phyloP scores from a whole-genome alignment of 2,113 vertebrate species.

The Halcyon malimbica region DNA sequence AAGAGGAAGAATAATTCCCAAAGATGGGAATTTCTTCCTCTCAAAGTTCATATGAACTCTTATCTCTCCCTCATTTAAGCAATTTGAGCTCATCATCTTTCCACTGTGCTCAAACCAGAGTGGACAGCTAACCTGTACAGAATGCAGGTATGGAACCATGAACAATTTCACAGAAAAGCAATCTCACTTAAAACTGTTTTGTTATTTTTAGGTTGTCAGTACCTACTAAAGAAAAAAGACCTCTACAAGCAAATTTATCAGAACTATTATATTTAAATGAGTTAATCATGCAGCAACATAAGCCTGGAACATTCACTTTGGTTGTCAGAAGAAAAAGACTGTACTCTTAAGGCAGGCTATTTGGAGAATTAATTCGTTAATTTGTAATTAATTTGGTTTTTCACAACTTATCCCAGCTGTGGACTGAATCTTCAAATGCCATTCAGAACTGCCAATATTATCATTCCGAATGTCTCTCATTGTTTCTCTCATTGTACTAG shows the following conservation, averaged over 20 bases:
- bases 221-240: not conserved
- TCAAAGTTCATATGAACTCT: not conserved
- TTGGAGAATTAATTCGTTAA: not conserved
- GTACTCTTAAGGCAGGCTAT: not conserved
- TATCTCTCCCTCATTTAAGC: not conserved
- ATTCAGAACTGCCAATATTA: not conserved
- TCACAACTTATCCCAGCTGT: not conserved
- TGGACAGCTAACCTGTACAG: not conserved
- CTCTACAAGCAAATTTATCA: not conserved
- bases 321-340: not conserved
- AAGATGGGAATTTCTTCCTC: not conserved
- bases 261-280: not conserved
- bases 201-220: not conserved
- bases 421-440: not conserved
- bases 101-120: not conserved
- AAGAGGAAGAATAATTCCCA: not conserved
- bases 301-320: not conserved
- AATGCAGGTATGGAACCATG: not conserved
- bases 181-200: not conserved
- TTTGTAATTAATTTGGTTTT: not conserved
- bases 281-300: not conserved
- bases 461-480: not conserved
- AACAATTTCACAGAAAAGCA: not conserved
- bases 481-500: not conserved
- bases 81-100: not conserved